Base-by-base conservation (phyloP, 2,797 vertebrate genomes). In the Diceros bicornis region DNA sequence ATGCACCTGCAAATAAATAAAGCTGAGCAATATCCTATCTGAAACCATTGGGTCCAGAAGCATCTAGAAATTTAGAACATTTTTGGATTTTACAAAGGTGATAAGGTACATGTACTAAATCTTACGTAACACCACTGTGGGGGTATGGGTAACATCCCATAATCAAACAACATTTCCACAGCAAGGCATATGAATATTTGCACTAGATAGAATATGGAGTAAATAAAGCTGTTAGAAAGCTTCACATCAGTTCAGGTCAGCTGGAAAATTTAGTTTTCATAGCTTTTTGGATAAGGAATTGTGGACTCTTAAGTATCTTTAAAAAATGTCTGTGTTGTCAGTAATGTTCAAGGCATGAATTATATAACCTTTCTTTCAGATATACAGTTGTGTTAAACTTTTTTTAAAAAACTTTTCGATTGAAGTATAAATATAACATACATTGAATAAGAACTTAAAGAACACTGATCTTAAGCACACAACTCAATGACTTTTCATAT, bases 31-130 rank as follows among this genome's bases (percentile, higher is more conserved):
- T 71, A 91, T 83, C 47, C 29, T 88, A n/a, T 59, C 41, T n/a
- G 4, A 87, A 95, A 89, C n/a, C 2, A 10, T 23, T 72, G 23
- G 27, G 23, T 25, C 69, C n/a, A 97, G 81, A 74, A 55, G 5
- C 14, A 29, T 87, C 95, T 97, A 55, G 32, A 86, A 86, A 84
- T 68, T 72, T 41, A 52, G 44, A 69, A 32, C 4, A 41, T 7
- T 64, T 82, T 94, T 85, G 52, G 14, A 32, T 90, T 89, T 96
- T 66, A 59, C 41, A 57, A 92, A 85, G 20, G 20, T 86, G 69
- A 81, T 44, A 61, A 87, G 34, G 23, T 50, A 0, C 3, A 64
- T 2, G 3, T 68, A n/a, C 27, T 84, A 2, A 25, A 17, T 37
- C 3, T 21, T 75, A 77, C 21, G 10, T 78, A 66, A 21, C n/a